Evolutionary conservation across 2,888 invertebrate species (phyloP).

Genomic region (Dioctria linearis): DNA sequence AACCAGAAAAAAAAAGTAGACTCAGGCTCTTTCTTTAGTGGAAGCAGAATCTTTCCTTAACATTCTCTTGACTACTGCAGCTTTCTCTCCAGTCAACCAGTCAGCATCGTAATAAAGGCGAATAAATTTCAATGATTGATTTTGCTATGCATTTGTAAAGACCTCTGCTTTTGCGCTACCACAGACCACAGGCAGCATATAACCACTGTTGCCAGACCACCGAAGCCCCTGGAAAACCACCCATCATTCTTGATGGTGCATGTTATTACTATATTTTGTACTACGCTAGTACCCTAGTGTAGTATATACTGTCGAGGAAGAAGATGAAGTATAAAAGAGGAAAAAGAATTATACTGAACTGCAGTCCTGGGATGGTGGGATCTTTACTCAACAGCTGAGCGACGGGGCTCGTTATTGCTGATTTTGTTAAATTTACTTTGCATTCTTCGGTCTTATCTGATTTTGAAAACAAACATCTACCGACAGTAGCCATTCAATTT

Average conservation of each 20-base stretch:
- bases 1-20: too few relatives aligned
- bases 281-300: slow-evolving; percentile 3
- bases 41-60: too few relatives aligned
- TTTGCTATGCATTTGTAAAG: slow-evolving; percentile 44
- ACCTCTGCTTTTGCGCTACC: background rate
- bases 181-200: background rate
- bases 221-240: background rate
- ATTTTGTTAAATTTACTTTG: slow-evolving; percentile 52
- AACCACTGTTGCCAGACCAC: background rate
- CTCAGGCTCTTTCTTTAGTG: too few relatives aligned
- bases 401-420: slow-evolving; percentile 43
- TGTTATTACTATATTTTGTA: background rate
- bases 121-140: slow-evolving; percentile 53
- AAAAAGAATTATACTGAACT: slow-evolving; percentile 1
- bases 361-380: background rate
- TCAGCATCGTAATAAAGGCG: slow-evolving; percentile 18
- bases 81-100: slow-evolving; percentile 2
- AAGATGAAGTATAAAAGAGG: background rate
- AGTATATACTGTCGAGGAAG: background rate
- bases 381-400: background rate
- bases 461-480: slow-evolving; percentile 44
- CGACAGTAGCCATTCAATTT: slow-evolving; percentile 40
- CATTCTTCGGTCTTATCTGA: slow-evolving; percentile 44
- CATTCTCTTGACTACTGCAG: background rate
- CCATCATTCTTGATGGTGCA: background rate